A percentile compares a stretch with the other conserved stretches of the same genome.
These are phyloP conservation scores for Ischnura elegans DNA, from an alignment of 2,888 invertebrate species.

Conservation along the genomic window DNA sequence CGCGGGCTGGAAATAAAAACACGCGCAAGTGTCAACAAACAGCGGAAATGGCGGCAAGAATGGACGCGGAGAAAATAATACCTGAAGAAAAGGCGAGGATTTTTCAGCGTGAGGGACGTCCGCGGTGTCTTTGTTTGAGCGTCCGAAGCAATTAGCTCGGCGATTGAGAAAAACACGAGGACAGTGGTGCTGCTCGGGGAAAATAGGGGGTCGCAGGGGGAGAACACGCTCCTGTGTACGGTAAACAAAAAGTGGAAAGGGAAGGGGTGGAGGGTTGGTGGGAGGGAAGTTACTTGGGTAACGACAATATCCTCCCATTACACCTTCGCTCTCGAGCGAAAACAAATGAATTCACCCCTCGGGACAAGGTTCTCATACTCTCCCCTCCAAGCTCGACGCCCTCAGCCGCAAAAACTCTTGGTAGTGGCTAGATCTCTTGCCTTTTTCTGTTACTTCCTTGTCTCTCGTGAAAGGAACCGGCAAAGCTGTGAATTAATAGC, in stretches of 20 bases:
- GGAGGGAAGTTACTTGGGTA: neutral
- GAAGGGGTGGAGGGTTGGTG: too few relatives aligned
- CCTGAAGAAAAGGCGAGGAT: slow-evolving; percentile 30
- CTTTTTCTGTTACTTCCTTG: neutral
- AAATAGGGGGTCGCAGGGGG: neutral
- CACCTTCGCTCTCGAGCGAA: slow-evolving; percentile 9
- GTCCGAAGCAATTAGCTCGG: slow-evolving; percentile 31
- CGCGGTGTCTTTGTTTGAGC: neutral
- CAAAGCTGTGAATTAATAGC: too few relatives aligned
- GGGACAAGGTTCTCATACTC: neutral
- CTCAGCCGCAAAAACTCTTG: neutral
- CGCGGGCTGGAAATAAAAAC: neutral
- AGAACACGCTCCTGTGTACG: neutral
- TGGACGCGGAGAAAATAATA: slow-evolving; percentile 30
- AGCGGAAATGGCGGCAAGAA: neutral
- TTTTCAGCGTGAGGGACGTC: neutral
- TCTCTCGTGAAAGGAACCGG: too few relatives aligned
- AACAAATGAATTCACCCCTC: slow-evolving; percentile 29
- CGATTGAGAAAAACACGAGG: slow-evolving; percentile 31
- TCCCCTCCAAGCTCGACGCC: neutral
- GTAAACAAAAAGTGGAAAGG: neutral
- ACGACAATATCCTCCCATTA: slow-evolving; percentile 18
- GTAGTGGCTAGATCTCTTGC: neutral
- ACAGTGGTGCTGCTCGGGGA: neutral
- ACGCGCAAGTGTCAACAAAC: neutral